Evolutionary conservation across 2,797 vertebrate genomes (phyloP).

Genomic region (Nannoperca australis): DNA sequence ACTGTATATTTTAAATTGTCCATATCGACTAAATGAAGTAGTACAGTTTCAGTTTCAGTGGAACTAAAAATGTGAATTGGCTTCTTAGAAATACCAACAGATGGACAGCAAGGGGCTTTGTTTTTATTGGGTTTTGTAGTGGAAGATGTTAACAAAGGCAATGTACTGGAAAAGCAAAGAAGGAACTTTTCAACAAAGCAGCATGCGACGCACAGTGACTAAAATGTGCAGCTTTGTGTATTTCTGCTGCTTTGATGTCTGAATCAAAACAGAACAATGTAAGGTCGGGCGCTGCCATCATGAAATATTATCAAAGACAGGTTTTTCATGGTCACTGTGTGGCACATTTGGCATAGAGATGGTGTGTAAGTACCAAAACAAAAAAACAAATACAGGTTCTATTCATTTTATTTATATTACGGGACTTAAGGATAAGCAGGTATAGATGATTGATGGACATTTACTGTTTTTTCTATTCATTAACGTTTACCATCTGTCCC

Average conservation of each 20-base stretch:
- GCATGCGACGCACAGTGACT: neutral
- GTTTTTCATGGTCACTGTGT: conserved; percentile 19
- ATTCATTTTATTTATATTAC: neutral
- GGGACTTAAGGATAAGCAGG: neutral
- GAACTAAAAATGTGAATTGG: neutral
- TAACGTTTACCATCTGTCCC: neutral
- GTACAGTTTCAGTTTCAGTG: neutral
- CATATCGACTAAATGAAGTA: neutral
- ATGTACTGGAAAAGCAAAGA: conserved; percentile 17
- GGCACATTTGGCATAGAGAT: conserved; percentile 3
- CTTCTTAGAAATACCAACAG: neutral
- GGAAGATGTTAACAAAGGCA: neutral
- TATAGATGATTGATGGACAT: conserved; percentile 12
- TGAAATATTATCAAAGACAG: conserved; percentile 21
- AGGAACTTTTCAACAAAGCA: conserved; percentile 10
- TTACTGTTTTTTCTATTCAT: neutral
- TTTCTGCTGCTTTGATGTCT: conserved; percentile 42
- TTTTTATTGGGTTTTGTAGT: neutral
- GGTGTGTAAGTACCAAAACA: neutral
- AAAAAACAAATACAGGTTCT: conserved; percentile 2
- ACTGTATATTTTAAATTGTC: neutral
- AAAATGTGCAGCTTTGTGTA: conserved; percentile 28
- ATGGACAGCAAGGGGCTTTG: neutral
- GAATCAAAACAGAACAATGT: conserved; percentile 13
- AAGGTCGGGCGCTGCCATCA: neutral